A percentile compares a stretch with the other conserved stretches of the same genome.
These are phyloP conservation scores for Brachionichthys hirsutus DNA, from an alignment of 2,113 vertebrate species.

Conservation along the genomic window DNA sequence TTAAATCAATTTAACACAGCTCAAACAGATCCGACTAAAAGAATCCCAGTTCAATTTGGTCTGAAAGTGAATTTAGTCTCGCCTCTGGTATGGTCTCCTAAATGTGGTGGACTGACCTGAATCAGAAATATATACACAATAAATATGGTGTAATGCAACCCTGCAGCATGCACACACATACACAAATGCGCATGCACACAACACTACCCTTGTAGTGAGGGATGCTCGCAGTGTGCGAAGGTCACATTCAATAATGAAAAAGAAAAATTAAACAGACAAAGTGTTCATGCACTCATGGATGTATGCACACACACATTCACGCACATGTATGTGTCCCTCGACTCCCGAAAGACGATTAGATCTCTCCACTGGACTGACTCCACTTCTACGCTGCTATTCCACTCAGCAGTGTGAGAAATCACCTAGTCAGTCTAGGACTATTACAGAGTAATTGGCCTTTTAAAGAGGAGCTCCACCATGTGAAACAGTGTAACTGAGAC, in stretches of 20 bases:
- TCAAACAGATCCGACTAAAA: background rate
- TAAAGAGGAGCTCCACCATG: slow-evolving; percentile 73
- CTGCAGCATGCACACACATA: slow-evolving; percentile 1
- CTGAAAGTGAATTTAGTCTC: slow-evolving; percentile 12
- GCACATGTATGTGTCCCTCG: slow-evolving; percentile 38
- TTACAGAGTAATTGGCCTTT: slow-evolving; percentile 78
- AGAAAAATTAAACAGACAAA: slow-evolving; percentile 48
- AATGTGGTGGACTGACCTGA: slow-evolving; percentile 1
- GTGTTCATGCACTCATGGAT: slow-evolving; percentile 13
- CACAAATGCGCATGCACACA: slow-evolving; percentile 3
- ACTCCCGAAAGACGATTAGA: slow-evolving; percentile 67
- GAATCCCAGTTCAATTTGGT: slow-evolving; percentile 22
- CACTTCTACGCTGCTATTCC: slow-evolving; percentile 67
- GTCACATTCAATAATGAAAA: slow-evolving; percentile 58
- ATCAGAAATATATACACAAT: too few relatives aligned
- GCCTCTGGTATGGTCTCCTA: background rate
- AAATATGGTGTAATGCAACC: background rate
- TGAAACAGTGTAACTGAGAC: slow-evolving; percentile 75
- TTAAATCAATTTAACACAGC: slow-evolving; percentile 6
- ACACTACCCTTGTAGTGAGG: background rate
- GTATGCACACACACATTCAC: background rate
- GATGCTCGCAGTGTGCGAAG: slow-evolving; percentile 45
- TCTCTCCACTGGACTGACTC: slow-evolving; percentile 71
- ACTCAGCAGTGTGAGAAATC: slow-evolving; percentile 72
- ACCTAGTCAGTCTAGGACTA: slow-evolving; percentile 70